These are phyloP conservation scores for Rynchops niger DNA, from an alignment of 2,113 vertebrate genomes.

Conservation along the genomic window DNA sequence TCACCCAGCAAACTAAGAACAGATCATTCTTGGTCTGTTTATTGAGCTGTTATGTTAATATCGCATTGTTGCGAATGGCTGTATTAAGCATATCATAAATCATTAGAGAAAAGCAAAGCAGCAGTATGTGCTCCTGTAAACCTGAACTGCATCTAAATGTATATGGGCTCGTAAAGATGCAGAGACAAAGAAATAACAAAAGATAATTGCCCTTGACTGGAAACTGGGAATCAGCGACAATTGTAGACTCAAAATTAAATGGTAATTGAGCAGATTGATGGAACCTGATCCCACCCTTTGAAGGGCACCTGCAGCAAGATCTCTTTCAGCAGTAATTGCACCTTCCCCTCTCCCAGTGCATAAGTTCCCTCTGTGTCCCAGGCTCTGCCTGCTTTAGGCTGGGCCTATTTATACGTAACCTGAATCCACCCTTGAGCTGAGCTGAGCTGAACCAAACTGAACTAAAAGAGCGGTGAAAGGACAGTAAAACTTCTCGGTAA, in stretches of 20 bases:
- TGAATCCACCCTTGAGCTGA: neutral
- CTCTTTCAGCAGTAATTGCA: neutral
- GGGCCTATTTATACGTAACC: neutral
- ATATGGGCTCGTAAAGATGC: neutral
- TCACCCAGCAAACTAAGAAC: too few relatives aligned
- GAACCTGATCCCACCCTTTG: neutral
- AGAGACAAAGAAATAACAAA: neutral
- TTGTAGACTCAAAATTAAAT: neutral
- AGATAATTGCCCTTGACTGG: neutral
- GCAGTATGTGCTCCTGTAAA: neutral
- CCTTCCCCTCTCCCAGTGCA: neutral
- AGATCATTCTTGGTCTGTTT: neutral
- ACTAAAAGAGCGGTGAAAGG: neutral
- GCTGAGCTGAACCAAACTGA: neutral
- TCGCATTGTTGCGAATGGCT: neutral
- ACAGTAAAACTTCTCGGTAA: neutral
- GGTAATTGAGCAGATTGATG: neutral
- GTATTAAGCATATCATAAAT: neutral
- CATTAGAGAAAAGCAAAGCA: neutral
- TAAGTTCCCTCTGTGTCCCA: accelerated
- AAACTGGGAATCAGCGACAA: neutral
- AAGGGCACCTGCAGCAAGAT: neutral
- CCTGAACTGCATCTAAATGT: neutral
- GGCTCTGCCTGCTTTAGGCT: neutral
- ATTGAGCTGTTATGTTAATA: neutral